Base-by-base conservation (phyloP, 2,797 vertebrate genomes). In the Pelodytes ibericus region DNA sequence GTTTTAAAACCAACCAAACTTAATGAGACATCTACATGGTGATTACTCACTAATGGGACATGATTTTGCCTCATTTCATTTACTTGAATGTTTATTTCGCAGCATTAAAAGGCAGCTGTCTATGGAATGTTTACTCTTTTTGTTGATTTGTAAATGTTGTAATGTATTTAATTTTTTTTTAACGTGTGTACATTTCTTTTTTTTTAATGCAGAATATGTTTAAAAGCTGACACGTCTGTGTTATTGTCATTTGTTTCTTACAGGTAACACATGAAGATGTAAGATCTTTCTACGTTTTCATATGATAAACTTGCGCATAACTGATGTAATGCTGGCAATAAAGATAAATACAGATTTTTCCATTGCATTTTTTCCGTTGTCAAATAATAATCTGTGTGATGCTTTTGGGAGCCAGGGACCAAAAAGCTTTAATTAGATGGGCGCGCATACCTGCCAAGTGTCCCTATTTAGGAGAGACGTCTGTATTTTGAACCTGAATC, bases 301-400 rank as follows among this genome's bases (percentile, higher is more conserved):
- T 92, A 92, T 93, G 94, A 89, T 87, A 93, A 94, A 93, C 94
- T 94, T 95, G 90, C 93, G 94, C 94, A 92, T 95, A 95, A 94
- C 93, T 95, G 85, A 92, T 88, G 87, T 93, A 90, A 86, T 89
- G 87, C 86, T 89, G 87, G 94, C 87, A 95, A 95, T 95, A 95
- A 74, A 74, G 62, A 74, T 30, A 49, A 91, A 91, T 29, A 69
- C 81, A 74, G 80, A 59, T 41, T 26, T 70, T 41, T 18, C 13
- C 9, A 36, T 59, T 41, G 71, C 29, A 30, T 20, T 61, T 72
- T 30, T 61, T 29, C 24, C 16, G 2, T n/a, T 60, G 58, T 29
- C 18, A 26, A 27, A 15, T 29, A 36, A 6, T 36, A 5, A 36
- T 6, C 33, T 36, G 33, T 11, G 11, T 36, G 5, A 36, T 36